Conservation (phyloP, 2,888 invertebrate genomes). For the Pelosia muscerda region DNA sequence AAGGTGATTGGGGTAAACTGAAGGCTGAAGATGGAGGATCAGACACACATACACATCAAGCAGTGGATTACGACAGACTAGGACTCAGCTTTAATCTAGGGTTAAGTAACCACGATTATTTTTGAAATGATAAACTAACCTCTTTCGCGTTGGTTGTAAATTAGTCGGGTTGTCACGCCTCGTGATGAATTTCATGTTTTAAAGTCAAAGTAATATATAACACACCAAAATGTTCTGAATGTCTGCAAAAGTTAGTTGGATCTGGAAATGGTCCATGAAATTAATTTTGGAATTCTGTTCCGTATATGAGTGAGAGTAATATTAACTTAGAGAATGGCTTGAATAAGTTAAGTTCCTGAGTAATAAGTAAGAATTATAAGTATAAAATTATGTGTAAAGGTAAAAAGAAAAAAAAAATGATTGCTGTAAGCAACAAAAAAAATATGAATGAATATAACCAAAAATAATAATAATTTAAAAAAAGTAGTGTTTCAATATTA, state of each 20-base stretch:
- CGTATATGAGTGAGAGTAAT: neutral
- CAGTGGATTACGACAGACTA: too few relatives aligned
- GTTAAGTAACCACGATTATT: neutral
- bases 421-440: too few relatives aligned
- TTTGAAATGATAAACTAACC: neutral
- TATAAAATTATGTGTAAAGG: too few relatives aligned
- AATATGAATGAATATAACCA: too few relatives aligned
- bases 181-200: conserved; percentile 21
- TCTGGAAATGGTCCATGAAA: conserved; percentile 20
- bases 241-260: conserved; percentile 17
- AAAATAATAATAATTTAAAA: too few relatives aligned
- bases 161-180: conserved; percentile 17
- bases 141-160: conserved; percentile 11
- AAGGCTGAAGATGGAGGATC: too few relatives aligned
- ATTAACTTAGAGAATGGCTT: neutral
- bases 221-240: conserved; percentile 18
- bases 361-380: too few relatives aligned
- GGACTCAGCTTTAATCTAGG: neutral
- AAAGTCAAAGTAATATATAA: conserved; percentile 18
- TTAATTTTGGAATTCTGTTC: conserved; percentile 17
- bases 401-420: too few relatives aligned
- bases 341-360: neutral
- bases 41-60: too few relatives aligned
- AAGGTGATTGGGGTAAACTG: too few relatives aligned
- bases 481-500: too few relatives aligned